phyloP scores from a whole-genome alignment of 2,113 vertebrate genomes.

The Myrmecobius fasciatus region DNA sequence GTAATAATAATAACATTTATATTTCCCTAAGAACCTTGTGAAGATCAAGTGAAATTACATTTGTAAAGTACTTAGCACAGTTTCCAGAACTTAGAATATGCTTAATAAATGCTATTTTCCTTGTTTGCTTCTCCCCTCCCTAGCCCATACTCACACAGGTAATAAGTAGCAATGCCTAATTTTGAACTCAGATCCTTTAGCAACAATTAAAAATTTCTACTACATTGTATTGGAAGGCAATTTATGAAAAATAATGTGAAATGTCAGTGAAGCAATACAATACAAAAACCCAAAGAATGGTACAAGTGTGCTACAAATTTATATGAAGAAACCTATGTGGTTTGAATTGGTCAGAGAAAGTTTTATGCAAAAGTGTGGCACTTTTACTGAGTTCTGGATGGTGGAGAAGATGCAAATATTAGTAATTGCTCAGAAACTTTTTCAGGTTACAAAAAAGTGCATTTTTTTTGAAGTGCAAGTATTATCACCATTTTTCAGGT shows the following conservation, averaged over 20 bases:
- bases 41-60: not conserved
- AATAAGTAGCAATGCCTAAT: not conserved
- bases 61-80: not conserved
- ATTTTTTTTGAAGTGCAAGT: not conserved
- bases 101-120: not conserved
- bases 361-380: not conserved
- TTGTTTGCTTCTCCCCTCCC: not conserved
- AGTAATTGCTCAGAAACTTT: not conserved
- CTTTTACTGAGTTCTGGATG: not conserved
- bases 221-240: not conserved
- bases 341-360: not conserved
- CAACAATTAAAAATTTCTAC: not conserved
- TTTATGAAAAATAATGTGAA: not conserved
- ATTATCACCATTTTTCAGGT: not conserved
- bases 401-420: not conserved
- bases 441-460: not conserved
- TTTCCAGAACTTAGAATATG: not conserved
- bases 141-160: not conserved
- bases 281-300: not conserved
- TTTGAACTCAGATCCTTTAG: not conserved
- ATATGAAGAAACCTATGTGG: not conserved
- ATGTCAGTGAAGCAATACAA: not conserved
- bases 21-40: not conserved
- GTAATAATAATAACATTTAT: not conserved
- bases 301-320: not conserved